These are phyloP conservation scores for Parnassius apollo DNA, from an alignment of 2,888 invertebrate species.

Conservation along the genomic window DNA sequence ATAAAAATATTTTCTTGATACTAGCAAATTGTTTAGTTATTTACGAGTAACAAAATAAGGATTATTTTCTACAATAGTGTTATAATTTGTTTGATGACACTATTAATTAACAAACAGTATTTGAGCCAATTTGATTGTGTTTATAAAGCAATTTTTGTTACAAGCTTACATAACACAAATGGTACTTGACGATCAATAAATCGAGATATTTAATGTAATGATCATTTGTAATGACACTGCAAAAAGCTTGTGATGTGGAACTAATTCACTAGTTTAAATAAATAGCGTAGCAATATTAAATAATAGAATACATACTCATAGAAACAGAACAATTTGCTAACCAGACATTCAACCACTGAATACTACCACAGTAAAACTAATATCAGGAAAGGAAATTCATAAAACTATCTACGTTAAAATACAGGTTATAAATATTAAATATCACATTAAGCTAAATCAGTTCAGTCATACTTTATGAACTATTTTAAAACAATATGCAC, in stretches of 20 bases:
- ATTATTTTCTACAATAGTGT: too few relatives aligned
- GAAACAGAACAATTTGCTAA: conserved; percentile 32
- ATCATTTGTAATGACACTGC: too few relatives aligned
- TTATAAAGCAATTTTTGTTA: too few relatives aligned
- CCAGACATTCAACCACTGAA: conserved; percentile 35
- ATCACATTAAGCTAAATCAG: conserved; percentile 79
- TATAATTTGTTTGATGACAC: too few relatives aligned
- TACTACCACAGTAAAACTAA: conserved; percentile 44
- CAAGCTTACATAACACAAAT: too few relatives aligned
- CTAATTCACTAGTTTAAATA: too few relatives aligned
- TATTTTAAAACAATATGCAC: conserved; percentile 48
- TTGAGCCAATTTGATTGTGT: too few relatives aligned
- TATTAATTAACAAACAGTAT: too few relatives aligned
- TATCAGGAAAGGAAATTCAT: conserved; percentile 49
- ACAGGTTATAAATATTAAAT: conserved; percentile 76
- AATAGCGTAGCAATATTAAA: too few relatives aligned
- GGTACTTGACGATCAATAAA: too few relatives aligned
- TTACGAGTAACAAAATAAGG: conserved; percentile 17
- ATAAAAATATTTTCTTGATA: conserved; percentile 37
- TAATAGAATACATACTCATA: background rate
- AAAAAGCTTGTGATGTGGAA: too few relatives aligned
- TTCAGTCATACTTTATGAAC: conserved; percentile 70
- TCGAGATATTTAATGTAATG: too few relatives aligned
- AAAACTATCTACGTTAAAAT: conserved; percentile 64
- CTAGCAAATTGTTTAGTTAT: conserved; percentile 42